phyloP scores from a whole-genome alignment of 30 jellyfish, hydroid and myxozoan genomes.

The Turritopsis rubra region DNA sequence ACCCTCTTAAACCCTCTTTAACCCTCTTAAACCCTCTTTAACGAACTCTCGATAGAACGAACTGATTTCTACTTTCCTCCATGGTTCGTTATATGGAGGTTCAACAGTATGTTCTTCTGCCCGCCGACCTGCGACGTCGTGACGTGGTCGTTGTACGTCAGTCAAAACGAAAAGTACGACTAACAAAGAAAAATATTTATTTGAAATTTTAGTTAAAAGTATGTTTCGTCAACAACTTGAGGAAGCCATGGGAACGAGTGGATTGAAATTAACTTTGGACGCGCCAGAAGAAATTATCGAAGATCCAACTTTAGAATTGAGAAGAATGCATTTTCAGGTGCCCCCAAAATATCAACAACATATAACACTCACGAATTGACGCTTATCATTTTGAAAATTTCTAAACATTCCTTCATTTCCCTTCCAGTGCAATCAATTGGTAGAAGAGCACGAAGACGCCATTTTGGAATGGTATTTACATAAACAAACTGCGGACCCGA shows the following conservation, averaged over 20 bases:
- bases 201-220: slow-evolving; percentile 72
- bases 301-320: slow-evolving; percentile 80
- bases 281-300: slow-evolving; percentile 73
- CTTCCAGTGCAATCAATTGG: slow-evolving; percentile 65
- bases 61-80: no score
- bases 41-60: no score
- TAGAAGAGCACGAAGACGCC: slow-evolving; percentile 65
- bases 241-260: slow-evolving; percentile 69
- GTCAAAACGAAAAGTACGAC: no score
- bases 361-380: background rate
- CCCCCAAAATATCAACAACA: background rate
- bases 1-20: no score
- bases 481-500: slow-evolving; percentile 46
- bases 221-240: slow-evolving; percentile 76
- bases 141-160: no score
- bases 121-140: no score
- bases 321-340: slow-evolving; percentile 28
- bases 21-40: no score
- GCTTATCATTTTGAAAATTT: background rate
- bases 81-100: no score
- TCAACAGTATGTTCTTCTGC: no score
- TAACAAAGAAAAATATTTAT: no score
- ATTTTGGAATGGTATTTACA: slow-evolving; percentile 71
- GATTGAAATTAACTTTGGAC: slow-evolving; percentile 50
- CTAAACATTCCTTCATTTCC: background rate